Evolutionary conservation across 2,113 vertebrate species (phyloP), one percentile per base, ranked within the genome.

Genomic region (cattle (Bos taurus)): DNA sequence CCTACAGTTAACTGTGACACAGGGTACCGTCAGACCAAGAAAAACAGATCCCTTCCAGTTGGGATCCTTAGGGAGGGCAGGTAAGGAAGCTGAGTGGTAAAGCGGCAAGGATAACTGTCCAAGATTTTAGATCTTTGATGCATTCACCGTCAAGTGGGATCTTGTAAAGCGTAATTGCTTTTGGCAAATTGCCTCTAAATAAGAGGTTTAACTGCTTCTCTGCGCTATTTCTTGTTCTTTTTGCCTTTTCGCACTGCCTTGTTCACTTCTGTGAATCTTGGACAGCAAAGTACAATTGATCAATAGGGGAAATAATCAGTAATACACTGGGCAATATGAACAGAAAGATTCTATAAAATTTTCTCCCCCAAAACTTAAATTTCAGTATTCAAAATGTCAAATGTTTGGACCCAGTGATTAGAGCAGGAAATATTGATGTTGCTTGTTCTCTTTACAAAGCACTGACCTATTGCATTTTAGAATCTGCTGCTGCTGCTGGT

Each of bases 261-360:
- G 48, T 92, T 91, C 50, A 46, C 25, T 12, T 81, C 33, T 85
- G 19, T 89, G 54, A 83, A 23, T 94, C 57, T 30, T 64, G 67
- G 15, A 86, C 52, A 84, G 26, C 26, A 90, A 93, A 94, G 9
- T 71, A 64, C 25, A 62, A 93, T 14, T 92, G 90, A 25, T 74
- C 88, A 93, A 30, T 52, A 59, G 19, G 25, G 26, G 23, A 94
- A 96, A 96, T 90, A 93, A 91, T 94, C 88, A 93, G 43, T 91
- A 83, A 78, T 78, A 86, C 33, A 85, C 50, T 84, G n/a, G 11
- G 82, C 33, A 52, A 7, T 97, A 74, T 1, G 14, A 90, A 98
- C 33, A 93, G 74, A 89, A 90, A 15, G 48, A 77, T 30, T 60
- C n/a, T 84, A 12, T 86, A 80, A 50, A 43, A 15, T 57, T 64